Base-by-base conservation (phyloP, 2,113 vertebrate genomes). In the Athene cunicularia region DNA sequence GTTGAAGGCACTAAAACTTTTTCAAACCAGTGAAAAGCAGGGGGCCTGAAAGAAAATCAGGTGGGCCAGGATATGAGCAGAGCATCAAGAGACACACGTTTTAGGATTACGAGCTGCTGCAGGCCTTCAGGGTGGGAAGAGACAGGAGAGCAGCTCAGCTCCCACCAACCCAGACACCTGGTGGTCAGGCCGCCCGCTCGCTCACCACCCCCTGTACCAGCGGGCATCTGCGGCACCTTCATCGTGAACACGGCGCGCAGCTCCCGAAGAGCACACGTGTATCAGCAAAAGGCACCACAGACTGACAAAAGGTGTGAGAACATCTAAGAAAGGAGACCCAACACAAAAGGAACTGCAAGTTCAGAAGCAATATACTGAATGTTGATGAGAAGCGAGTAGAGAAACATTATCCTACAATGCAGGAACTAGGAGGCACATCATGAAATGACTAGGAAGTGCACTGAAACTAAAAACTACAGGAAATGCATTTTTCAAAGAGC, bases 201-300 rank as follows among this genome's bases (percentile, higher is more conserved):
- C 58, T 30, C 6, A 13, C 11, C 24, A 5, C 14, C 20, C 67
- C 12, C 13, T 3, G 8, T 3, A 60, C 20, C 0, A 0, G 50
- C 3, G 5, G 1, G 6, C 27, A 11, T 10, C 27, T 20, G 45
- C 35, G 32, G 60, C 13, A 33, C 4, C 43, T 30, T 5, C 37
- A 11, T 3, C 1, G 2, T 0, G 4, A 80, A 22, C 12, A 17
- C 41, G 2, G 28, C 12, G 1, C 5, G 18, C 28, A 23, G n/a
- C 52, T 43, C 56, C 8, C 1, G 1, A 13, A n/a, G 6, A 20
- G 55, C 1, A 0, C 45, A 47, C 45, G 17, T 20, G 45, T 1
- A 30, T 1, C 0, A 1, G 27, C 30, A 17, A 28, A 53, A 55
- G n/a, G 64, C 53, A 66, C 35, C 37, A 20, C 19, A 15, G 37